Base-by-base conservation (phyloP, 2,797 vertebrate species). In the Leucoraja ocellata region DNA sequence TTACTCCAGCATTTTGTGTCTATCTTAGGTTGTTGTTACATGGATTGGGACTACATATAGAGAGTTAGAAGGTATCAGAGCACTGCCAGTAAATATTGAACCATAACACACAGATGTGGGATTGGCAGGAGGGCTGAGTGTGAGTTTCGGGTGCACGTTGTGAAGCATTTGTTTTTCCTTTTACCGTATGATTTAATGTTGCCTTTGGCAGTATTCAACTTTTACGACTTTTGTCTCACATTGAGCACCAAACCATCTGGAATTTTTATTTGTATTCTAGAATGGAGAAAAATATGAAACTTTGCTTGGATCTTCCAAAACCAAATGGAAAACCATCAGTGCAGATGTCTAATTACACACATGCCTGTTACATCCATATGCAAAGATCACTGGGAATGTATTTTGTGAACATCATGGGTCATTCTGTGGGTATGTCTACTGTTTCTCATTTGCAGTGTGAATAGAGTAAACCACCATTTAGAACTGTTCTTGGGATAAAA, bases 241-340 rank as follows among this genome's bases (percentile, higher is more conserved):
- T 92, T 73, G 71, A 92, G 23, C 36, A 92, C 18, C 46, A 46
- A 92, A n/a, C 36, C 39, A 76, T 92, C 68, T 73, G 88, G 65
- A 86, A 28, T 65, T 86, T 91, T 91, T 13, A 73, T 91, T 73
- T 91, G 7, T 73, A 74, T 46, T 74, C 65, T 73, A 91, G 68
- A 74, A 80, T 39, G 90, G 36, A 36, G 10, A 63, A 74, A 76
- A 92, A 92, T 11, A 76, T 32, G 36, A 21, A 88, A 68, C 36
- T 5, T 88, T 88, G n/a, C 46, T 76, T 54, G 11, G 58, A 91
- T 73, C 39, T 71, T 39, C 39, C 36, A 74, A 58, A 28, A 46
- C 39, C 32, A 91, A 92, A 76, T 54, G 54, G 71, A 92, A 91
- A 91, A 92, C 68, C 71, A 74, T 76, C 68, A 92, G 23, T 39